Evolutionary conservation across 2,888 invertebrate genomes (phyloP).

Genomic region (Hirtodrosophila cameraria): DNA sequence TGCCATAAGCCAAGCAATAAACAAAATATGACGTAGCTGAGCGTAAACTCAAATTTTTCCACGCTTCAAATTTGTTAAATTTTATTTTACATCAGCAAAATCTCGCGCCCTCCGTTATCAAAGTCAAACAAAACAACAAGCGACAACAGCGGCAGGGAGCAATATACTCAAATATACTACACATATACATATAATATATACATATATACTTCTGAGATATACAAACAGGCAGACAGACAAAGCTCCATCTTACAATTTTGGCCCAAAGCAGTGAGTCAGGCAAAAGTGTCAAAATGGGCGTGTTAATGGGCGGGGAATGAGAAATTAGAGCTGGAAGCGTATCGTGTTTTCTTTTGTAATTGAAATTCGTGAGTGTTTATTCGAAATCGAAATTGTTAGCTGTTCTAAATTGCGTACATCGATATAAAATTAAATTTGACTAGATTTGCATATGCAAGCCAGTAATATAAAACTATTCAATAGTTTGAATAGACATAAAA

Average conservation of each 20-base stretch:
- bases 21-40: constrained; percentile 59
- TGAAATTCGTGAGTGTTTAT: no score
- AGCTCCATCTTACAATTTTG: constrained; percentile 11
- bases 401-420: no score
- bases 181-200: constrained; percentile 8
- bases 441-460: no score
- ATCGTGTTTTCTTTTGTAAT: no score
- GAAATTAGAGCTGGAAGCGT: no score
- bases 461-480: no score
- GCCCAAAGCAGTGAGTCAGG: constrained; percentile 4
- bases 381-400: no score
- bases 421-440: no score
- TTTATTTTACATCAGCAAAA: constrained; percentile 59
- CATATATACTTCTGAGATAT: no score
- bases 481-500: no score
- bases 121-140: constrained; percentile 54
- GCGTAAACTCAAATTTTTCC: constrained; percentile 63
- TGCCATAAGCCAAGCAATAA: constrained; percentile 46
- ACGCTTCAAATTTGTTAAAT: constrained; percentile 66
- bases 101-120: constrained; percentile 51
- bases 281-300: constrained; percentile 29
- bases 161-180: constrained; percentile 14
- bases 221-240: constrained; percentile 1
- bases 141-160: constrained; percentile 4
- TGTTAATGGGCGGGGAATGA: not conserved